Evolutionary conservation across 2,113 vertebrate genomes (phyloP).

Genomic region (Baryphthengus martii): DNA sequence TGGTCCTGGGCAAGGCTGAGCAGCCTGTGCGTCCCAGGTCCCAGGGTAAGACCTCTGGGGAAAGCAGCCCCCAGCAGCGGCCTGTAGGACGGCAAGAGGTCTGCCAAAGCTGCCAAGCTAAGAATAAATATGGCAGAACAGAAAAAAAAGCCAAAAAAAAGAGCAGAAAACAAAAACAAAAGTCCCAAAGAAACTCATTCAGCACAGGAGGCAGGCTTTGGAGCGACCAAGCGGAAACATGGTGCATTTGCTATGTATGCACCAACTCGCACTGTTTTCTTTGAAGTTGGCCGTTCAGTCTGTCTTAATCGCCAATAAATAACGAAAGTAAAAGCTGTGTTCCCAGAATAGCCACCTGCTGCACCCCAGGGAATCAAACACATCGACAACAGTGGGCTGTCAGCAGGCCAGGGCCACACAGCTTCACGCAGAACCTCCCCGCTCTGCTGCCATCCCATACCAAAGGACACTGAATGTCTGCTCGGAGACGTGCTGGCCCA

Average conservation of each 20-base stretch:
- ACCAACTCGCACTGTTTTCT: neutral
- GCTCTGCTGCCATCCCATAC: neutral
- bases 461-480: rapidly evolving
- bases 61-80: neutral
- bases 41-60: neutral
- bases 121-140: neutral
- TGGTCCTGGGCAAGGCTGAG: neutral
- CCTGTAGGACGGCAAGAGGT: rapidly evolving
- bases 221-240: neutral
- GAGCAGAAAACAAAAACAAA: neutral
- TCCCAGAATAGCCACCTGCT: constrained; percentile 33
- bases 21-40: neutral
- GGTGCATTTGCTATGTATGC: constrained; percentile 33
- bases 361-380: neutral
- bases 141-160: neutral
- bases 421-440: neutral
- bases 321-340: neutral
- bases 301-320: constrained; percentile 5
- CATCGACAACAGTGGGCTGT: neutral
- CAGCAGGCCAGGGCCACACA: neutral
- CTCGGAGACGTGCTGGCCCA: neutral
- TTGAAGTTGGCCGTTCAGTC: neutral
- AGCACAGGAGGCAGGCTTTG: constrained; percentile 14
- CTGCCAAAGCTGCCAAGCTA: neutral
- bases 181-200: neutral